Conservation (phyloP, 2,113 vertebrate genomes). For the Varanus komodoensis region DNA sequence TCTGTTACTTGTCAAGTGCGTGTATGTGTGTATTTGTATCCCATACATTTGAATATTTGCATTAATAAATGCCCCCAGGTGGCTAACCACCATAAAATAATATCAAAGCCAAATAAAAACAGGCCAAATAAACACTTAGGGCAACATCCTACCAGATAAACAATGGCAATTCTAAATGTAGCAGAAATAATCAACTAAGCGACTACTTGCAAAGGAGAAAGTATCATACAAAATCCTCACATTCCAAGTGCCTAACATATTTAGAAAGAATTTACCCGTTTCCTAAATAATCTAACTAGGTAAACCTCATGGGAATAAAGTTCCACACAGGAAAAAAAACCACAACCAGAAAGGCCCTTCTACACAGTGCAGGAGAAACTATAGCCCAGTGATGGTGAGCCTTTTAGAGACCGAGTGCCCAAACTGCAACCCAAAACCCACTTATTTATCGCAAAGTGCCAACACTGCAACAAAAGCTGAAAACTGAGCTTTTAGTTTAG, state of each 20-base stretch:
- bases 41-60: neutral
- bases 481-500: too few relatives aligned
- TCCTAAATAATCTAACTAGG: neutral
- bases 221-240: neutral
- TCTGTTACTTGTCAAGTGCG: neutral
- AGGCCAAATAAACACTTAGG: too few relatives aligned
- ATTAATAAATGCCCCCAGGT: neutral
- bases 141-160: neutral
- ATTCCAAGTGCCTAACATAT: neutral
- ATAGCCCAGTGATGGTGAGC: too few relatives aligned
- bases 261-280: neutral
- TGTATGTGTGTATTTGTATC: neutral
- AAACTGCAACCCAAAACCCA: too few relatives aligned
- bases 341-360: neutral
- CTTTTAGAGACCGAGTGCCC: too few relatives aligned
- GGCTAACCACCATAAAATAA: neutral
- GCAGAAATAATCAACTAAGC: accelerated
- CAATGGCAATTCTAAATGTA: neutral
- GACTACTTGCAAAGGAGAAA: neutral
- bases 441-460: too few relatives aligned
- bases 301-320: neutral
- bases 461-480: too few relatives aligned
- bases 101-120: neutral
- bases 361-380: too few relatives aligned
- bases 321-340: neutral